Base-by-base conservation (phyloP, 2,797 vertebrate genomes). In the Apogon talboti region DNA sequence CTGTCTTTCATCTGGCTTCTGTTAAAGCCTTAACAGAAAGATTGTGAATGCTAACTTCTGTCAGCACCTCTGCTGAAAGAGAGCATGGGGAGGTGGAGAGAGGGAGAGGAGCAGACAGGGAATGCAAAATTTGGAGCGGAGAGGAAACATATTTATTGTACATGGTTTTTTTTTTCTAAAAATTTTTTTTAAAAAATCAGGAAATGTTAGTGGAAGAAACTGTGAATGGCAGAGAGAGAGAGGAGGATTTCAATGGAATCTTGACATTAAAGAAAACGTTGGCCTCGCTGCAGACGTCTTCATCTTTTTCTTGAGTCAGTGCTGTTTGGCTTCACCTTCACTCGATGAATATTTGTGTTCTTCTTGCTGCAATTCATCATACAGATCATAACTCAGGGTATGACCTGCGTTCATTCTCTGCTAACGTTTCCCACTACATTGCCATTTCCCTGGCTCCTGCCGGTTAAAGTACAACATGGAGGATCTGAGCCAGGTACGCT, bases 1-100 rank as follows among this genome's bases (percentile, higher is more conserved):
- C 86, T 82, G 91, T 93, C 94, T 94, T 92, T 95, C 93, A 94
- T 91, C 93, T 93, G 88, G 82, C 88, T 91, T 87, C 89, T 90
- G 92, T 93, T 92, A 93, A 90, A 86, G 82, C 91, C 88, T 82
- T 72, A 85, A 84, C 86, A 89, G 86, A 92, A 88, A 92, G 91
- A 91, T 84, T 89, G 81, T 88, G 88, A 93, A 92, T 84, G 91
- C 87, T 77, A 83, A 90, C 86, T 88, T 92, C 93, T 93, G 90
- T 94, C 93, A 94, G 86, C 93, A 70, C 91, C 90, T 91, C 63
- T 3, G 45, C 86, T 86, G 91, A 92, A 91, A 91, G 85, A 82
- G 84, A 72, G 84, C 60, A 53, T 72, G 55, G 69, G 69, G 61
- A 76, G 76, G 72, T 72, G 75, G 58, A 60, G 69, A 74, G 78